phyloP scores from a whole-genome alignment of 2,797 vertebrate genomes.

The Macrochelys suwanniensis region DNA sequence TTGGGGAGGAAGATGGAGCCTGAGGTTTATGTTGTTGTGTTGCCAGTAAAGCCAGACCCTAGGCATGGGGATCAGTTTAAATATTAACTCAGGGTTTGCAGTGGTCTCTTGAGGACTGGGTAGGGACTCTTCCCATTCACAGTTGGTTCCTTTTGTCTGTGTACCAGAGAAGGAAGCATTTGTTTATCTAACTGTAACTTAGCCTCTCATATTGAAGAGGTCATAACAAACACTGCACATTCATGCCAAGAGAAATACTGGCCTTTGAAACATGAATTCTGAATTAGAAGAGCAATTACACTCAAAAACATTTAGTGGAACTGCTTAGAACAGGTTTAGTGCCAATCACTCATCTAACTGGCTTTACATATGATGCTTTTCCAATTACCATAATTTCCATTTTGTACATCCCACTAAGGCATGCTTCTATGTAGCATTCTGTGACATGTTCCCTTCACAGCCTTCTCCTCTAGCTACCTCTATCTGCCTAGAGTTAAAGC shows the following conservation, averaged over 20 bases:
- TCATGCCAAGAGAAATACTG: not conserved
- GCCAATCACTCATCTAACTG: not conserved
- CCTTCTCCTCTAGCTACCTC: too few relatives aligned
- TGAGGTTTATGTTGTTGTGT: not conserved
- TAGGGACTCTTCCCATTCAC: not conserved
- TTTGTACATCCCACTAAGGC: too few relatives aligned
- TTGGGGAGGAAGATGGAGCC: not conserved
- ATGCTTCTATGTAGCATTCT: too few relatives aligned
- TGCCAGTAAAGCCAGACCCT: not conserved
- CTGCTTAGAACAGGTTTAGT: not conserved
- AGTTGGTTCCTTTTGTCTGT: not conserved
- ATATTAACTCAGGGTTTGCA: not conserved
- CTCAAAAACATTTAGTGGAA: not conserved
- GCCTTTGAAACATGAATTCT: accelerated
- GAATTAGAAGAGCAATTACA: not conserved
- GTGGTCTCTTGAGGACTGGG: not conserved
- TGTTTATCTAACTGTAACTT: not conserved
- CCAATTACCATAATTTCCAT: too few relatives aligned
- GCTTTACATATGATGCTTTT: not conserved
- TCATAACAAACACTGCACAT: not conserved
- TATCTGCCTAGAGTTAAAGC: too few relatives aligned
- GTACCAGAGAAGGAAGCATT: accelerated
- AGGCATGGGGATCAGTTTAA: not conserved
- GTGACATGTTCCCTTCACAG: too few relatives aligned
- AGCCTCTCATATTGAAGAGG: not conserved